Base-by-base conservation (phyloP, 2,888 invertebrate species). In the Gibbula magus region DNA sequence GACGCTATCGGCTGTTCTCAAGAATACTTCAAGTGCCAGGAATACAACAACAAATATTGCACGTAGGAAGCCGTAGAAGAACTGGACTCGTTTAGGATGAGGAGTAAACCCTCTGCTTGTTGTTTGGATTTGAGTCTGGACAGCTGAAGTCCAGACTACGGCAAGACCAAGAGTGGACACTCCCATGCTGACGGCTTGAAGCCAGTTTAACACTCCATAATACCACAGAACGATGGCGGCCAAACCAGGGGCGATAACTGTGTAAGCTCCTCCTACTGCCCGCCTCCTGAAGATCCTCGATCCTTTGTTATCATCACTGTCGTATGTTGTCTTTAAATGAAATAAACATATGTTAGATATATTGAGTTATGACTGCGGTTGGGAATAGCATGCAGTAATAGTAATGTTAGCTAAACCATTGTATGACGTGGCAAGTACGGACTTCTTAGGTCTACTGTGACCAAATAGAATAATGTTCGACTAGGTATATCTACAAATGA, bases 141-240 rank as follows among this genome's bases (percentile, higher is more conserved):
- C 76, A 16, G 81, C 82, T n/a, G 86, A 85, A 10, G 83, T 81
- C 88, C 88, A 88, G n/a, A 85, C 81, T 5, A 87, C 74, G n/a
- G 86, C 84, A 13, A 88, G 82, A 10, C 85, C 52, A 20, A 81
- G 77, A 18, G 85, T 77, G 18, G 83, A 79, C 8, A 82, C 67
- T 2, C 84, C 83, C 52, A 88, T 61, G 29, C 83, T 81, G 16
- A 84, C 25, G n/a, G 86, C 84, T 54, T 83, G 81, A 35, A 85
- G 84, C 82, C 84, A 82, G 51, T 83, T 83, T 18, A 86, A 51
- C 2, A 77, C 73, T 0, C 82, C 81, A 10, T 82, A 81, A 67
- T 83, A 53, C 76, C 77, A 84, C n/a, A 87, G 73, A n/a, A 86
- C 74, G 20, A 78, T 75, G 10, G 85, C 84, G 5, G 85, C 84